phyloP scores from a whole-genome alignment of 2,888 invertebrate genomes.

The Antitype chi region DNA sequence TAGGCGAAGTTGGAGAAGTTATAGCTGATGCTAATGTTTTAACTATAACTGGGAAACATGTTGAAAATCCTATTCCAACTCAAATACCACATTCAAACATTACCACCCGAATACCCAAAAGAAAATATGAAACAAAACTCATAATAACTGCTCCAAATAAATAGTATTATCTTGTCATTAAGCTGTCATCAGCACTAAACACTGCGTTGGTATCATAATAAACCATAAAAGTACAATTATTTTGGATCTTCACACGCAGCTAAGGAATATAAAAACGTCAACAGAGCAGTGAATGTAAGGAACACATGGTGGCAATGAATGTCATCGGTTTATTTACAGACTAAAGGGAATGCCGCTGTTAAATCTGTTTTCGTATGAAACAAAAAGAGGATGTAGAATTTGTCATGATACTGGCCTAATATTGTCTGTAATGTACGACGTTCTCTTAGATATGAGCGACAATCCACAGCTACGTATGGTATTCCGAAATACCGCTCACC shows the following conservation, averaged over 20 bases:
- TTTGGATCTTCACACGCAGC: constrained; percentile 84
- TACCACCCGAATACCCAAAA: background rate
- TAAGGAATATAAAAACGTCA: constrained; percentile 85
- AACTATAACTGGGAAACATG: background rate
- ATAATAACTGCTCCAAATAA: constrained; percentile 56
- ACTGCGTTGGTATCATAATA: constrained; percentile 86
- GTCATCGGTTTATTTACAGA: constrained; percentile 73
- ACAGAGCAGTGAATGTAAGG: constrained; percentile 75
- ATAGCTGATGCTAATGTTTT: too few relatives aligned
- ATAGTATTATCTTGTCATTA: constrained; percentile 79
- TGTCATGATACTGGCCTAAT: background rate
- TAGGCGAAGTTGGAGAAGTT: too few relatives aligned
- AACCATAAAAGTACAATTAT: constrained; percentile 86
- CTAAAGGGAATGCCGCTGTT: constrained; percentile 61
- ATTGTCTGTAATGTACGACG: background rate
- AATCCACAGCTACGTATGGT: too few relatives aligned
- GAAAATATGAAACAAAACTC: constrained; percentile 41
- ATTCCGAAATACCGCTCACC: too few relatives aligned
- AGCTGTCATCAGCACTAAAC: constrained; percentile 85
- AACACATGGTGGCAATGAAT: constrained; percentile 80
- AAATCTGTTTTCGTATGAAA: constrained; percentile 57
- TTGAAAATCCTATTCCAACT: background rate
- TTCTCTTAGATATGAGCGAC: too few relatives aligned
- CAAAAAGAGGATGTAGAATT: constrained; percentile 44
- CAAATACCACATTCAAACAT: background rate